Conservation (phyloP, 2,113 vertebrate species). For the Callorhinus ursinus region DNA sequence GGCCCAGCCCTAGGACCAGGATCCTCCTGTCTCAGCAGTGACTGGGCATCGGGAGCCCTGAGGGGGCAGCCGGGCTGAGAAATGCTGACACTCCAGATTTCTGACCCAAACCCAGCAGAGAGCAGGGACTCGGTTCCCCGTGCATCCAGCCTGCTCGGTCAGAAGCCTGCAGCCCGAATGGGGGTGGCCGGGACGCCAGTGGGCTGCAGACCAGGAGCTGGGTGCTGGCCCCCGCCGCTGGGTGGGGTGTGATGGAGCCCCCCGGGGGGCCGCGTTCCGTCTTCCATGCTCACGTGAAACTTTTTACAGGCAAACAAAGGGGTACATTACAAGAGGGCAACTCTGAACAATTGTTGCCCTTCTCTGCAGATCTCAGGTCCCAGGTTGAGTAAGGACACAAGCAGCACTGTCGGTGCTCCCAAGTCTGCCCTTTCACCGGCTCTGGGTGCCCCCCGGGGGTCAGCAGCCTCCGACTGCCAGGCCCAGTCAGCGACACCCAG, state of each 20-base stretch:
- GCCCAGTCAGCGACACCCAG: background rate
- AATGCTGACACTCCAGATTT: background rate
- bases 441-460: background rate
- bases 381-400: background rate
- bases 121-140: too few species aligned
- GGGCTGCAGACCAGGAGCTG: fast-evolving
- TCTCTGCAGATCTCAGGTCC: background rate
- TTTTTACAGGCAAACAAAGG: background rate
- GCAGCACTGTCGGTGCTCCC: background rate
- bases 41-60: fast-evolving
- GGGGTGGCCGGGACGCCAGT: background rate
- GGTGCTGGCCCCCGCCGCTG: background rate
- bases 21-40: background rate
- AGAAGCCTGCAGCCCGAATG: fast-evolving
- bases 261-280: fast-evolving
- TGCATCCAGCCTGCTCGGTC: fast-evolving
- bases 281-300: background rate
- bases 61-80: fast-evolving
- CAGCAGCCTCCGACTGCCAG: background rate
- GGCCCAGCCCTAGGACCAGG: background rate
- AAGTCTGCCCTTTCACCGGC: background rate
- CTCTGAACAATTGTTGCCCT: fast-evolving
- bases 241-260: background rate
- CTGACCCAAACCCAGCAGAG: background rate
- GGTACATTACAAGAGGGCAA: too few species aligned